phyloP scores from a whole-genome alignment of 2,888 invertebrate species.

The Cosmia trapezina region DNA sequence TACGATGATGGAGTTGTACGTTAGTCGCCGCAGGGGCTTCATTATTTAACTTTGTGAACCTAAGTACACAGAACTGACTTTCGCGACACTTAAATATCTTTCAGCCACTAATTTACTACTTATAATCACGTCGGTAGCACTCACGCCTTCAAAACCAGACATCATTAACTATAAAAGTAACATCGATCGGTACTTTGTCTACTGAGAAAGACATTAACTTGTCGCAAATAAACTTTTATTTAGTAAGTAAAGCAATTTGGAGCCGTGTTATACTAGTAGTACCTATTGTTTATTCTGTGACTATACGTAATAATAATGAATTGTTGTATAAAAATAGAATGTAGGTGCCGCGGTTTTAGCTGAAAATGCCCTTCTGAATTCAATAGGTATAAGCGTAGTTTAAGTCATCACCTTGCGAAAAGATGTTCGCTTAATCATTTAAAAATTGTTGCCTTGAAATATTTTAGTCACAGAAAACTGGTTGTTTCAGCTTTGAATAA shows the following conservation, averaged over 20 bases:
- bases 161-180: slow-evolving; percentile 5
- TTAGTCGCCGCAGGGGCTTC: slow-evolving; percentile 10
- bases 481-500: slow-evolving; percentile 87
- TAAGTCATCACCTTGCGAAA: slow-evolving; percentile 74
- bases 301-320: slow-evolving; percentile 59
- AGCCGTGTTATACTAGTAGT: slow-evolving; percentile 28
- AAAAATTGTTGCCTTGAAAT: slow-evolving; percentile 85
- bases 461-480: slow-evolving; percentile 83
- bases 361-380: slow-evolving; percentile 60
- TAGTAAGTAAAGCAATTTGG: slow-evolving; percentile 44
- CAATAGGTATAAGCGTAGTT: slow-evolving; percentile 60
- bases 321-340: slow-evolving; percentile 63
- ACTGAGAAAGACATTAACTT: slow-evolving; percentile 13
- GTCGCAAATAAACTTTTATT: slow-evolving; percentile 24
- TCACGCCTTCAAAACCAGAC: slow-evolving; percentile 20
- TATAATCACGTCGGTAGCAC: slow-evolving; percentile 20
- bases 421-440: slow-evolving; percentile 80
- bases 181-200: slow-evolving; percentile 24
- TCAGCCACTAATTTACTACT: slow-evolving; percentile 23
- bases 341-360: slow-evolving; percentile 65
- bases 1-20: slow-evolving; percentile 4
- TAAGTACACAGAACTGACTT: slow-evolving; percentile 48
- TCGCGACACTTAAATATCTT: slow-evolving; percentile 32
- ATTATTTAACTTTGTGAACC: slow-evolving; percentile 26
- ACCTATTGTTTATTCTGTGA: slow-evolving; percentile 50